Base-by-base conservation (phyloP, 2,888 invertebrate species). In the Scaptomyza polygonia region DNA sequence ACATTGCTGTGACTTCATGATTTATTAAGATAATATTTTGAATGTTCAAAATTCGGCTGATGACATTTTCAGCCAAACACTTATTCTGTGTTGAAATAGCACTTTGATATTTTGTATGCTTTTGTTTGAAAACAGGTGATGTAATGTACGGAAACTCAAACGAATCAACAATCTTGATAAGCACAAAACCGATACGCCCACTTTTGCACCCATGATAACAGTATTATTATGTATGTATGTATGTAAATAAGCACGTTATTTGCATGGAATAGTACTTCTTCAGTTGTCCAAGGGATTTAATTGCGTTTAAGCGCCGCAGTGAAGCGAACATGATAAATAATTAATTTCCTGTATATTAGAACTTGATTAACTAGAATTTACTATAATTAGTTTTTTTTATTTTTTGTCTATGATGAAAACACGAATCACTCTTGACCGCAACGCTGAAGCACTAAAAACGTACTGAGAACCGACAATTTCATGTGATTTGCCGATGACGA, bases 271-370 rank as follows among this genome's bases (percentile, higher is more conserved):
- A 39, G 14, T 40, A 61, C 49, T 49, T 59, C 51, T 63, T 59
- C 12, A 72, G 44, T 6, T 52, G 75, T 62, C 75, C 75, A 72
- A 79, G 64, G 70, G 75, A 66, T 53, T 49, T 54, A 14, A 59
- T 30, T 5, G 53, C 39, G 21, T 64, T 68, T 62, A 52, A 70
- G 9, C 67, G 52, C 11, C 49, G 52, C 25, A 79, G 27, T 53
- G 51, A 39, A 16, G 55, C 29, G 44, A 69, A 67, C 79, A 80
- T 81, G 36, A 9, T 49, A 39, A 59, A 30, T 12, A 47, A 51
- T 65, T 62, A 57, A 42, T 57, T 32, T 29, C 30, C 12, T 45
- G 34, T 9, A 21, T 32, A 34, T 16, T 30, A 18, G n/a, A 36
- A 47, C 9, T 56, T 9, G n/a, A 32, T 58, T 32, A 5, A 6